Conservation (phyloP, 35 echinoderm and acorn worm genomes). For the Chiridota heheva region DNA sequence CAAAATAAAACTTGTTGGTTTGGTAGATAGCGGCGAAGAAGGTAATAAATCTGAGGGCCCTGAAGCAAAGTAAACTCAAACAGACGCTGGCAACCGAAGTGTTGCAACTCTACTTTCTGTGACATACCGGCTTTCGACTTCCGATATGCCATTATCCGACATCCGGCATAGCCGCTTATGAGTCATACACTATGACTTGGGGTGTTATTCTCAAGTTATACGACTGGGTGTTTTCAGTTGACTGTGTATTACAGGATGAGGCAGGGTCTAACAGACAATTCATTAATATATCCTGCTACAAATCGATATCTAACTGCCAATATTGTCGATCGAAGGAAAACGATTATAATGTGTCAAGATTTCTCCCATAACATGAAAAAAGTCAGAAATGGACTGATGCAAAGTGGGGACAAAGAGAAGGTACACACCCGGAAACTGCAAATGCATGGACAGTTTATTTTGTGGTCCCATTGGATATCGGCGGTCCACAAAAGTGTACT, state of each 20-base stretch:
- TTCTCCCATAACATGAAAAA: constrained; percentile 47
- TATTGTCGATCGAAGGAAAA: constrained; percentile 12
- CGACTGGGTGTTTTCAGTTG: constrained; percentile 16
- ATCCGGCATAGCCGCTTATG: constrained; percentile 14
- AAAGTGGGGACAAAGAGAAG: constrained; percentile 21
- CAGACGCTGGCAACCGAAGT: constrained; percentile 20
- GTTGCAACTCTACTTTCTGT: constrained; percentile 22
- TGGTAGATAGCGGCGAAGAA: constrained; percentile 29
- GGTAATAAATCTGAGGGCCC: constrained; percentile 7
- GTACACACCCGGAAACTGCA: constrained; percentile 2
- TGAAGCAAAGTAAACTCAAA: not conserved
- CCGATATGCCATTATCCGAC: constrained; percentile 20
- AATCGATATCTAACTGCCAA: constrained; percentile 5
- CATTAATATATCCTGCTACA: not conserved
- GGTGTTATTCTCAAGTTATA: constrained; percentile 17
- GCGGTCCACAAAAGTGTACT: no score
- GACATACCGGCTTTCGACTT: constrained; percentile 27
- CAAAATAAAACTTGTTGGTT: constrained; percentile 13
- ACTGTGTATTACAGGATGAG: constrained; percentile 10
- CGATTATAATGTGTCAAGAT: constrained; percentile 1
- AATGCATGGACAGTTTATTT: not conserved
- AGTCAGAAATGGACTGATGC: constrained; percentile 13
- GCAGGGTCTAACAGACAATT: constrained; percentile 14
- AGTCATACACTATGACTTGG: constrained; percentile 12
- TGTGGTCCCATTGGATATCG: constrained; percentile 12